A percentile compares a stretch with the other conserved stretches of the same genome.
phyloP scores from a whole-genome alignment of 2,888 invertebrate genomes.

The Amblyjoppa proteus region DNA sequence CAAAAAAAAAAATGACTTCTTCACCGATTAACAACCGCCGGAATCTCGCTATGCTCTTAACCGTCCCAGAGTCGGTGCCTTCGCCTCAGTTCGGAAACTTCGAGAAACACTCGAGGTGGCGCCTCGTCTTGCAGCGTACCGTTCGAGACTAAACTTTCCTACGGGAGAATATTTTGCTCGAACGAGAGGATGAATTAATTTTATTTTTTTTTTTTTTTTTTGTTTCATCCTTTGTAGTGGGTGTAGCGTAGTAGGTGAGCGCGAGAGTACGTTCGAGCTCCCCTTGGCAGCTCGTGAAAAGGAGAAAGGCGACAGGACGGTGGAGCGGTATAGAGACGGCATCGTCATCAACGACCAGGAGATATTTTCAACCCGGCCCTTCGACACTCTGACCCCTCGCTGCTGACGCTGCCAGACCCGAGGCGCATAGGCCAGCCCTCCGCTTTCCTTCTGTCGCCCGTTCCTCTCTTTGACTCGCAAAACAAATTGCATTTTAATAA shows the following conservation, averaged over 20 bases:
- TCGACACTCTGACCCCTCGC: constrained; percentile 27
- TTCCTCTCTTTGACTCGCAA: constrained; percentile 43
- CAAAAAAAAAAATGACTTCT: neutral
- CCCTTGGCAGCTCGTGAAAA: neutral
- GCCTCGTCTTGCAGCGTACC: neutral
- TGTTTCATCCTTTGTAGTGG: neutral
- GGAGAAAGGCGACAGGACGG: constrained; percentile 9
- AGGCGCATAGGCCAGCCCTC: neutral
- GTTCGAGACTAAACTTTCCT: neutral
- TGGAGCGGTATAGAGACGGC: neutral
- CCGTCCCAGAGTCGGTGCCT: neutral
- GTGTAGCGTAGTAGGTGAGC: neutral
- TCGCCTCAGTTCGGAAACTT: neutral
- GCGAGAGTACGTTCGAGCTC: neutral
- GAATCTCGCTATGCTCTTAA: too few species aligned
- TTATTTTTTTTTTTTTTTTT: too few species aligned
- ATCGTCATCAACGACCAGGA: constrained; percentile 39
- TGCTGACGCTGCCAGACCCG: constrained; percentile 7
- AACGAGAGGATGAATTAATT: neutral
- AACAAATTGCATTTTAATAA: constrained; percentile 73
- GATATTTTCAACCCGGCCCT: constrained; percentile 49
- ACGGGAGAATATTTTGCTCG: neutral
- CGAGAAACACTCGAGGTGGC: neutral
- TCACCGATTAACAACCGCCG: too few species aligned
- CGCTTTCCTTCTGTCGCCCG: constrained; percentile 29